Evolutionary conservation across 2,113 vertebrate species (phyloP).

Genomic region (Crotalus viridis): DNA sequence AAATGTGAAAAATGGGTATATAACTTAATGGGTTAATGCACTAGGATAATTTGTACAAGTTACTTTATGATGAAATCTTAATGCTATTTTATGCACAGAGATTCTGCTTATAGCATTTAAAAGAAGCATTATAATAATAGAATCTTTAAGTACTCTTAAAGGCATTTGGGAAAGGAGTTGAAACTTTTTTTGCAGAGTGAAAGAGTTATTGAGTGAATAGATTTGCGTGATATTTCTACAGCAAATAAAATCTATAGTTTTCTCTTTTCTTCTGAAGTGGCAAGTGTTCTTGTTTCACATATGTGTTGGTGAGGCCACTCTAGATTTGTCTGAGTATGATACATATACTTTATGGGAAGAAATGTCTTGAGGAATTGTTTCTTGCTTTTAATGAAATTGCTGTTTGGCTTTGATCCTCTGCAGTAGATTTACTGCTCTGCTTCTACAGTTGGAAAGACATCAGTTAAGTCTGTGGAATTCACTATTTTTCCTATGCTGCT

Average conservation of each 20-base stretch:
- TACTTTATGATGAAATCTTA: not conserved
- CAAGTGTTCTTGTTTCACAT: conserved; percentile 18
- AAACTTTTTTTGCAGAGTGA: not conserved
- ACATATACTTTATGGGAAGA: conserved; percentile 8
- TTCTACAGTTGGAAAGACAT: conserved; percentile 41
- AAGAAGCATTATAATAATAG: not conserved
- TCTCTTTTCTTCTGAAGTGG: not conserved
- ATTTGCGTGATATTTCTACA: not conserved
- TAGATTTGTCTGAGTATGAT: conserved; percentile 36
- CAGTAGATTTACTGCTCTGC: conserved; percentile 45
- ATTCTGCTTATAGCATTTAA: not conserved
- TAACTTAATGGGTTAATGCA: not conserved
- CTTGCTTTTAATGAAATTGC: not conserved
- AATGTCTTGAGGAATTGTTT: conserved; percentile 26
- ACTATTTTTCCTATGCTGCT: conserved; percentile 60
- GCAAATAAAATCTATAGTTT: not conserved
- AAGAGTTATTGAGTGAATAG: not conserved
- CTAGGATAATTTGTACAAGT: not conserved
- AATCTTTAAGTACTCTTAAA: not conserved
- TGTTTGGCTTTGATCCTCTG: conserved; percentile 10
- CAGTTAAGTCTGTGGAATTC: conserved; percentile 52
- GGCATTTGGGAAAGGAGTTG: not conserved
- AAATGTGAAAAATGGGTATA: not conserved
- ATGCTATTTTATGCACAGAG: not conserved
- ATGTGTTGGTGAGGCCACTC: conserved; percentile 10